Percentiles rank a stretch among this genome's conserved stretches.
These are phyloP conservation scores for Microplitis manilae DNA, from an alignment of 2,888 invertebrate species.

Conservation along the genomic window DNA sequence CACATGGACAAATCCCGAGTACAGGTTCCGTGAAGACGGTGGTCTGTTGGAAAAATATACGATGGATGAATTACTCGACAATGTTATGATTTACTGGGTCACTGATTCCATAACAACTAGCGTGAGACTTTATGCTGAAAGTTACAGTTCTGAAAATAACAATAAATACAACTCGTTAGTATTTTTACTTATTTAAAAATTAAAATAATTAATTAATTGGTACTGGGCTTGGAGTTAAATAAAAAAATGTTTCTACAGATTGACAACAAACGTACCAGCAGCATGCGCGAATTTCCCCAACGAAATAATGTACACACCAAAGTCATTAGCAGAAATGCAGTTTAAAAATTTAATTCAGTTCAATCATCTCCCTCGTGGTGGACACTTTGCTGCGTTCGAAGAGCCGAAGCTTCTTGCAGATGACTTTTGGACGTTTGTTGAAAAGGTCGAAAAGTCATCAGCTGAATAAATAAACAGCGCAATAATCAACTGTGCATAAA, in stretches of 20 bases:
- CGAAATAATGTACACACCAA: slow-evolving; percentile 78
- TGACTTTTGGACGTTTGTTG: slow-evolving; percentile 79
- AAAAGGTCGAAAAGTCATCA: slow-evolving; percentile 57
- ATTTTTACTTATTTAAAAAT: neutral
- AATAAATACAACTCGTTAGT: slow-evolving; percentile 71
- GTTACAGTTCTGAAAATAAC: slow-evolving; percentile 67
- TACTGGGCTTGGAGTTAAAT: neutral
- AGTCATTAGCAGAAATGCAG: slow-evolving; percentile 75
- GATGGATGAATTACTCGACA: slow-evolving; percentile 82
- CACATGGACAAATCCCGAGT: slow-evolving; percentile 78
- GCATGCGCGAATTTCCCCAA: slow-evolving; percentile 83
- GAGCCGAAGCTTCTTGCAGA: slow-evolving; percentile 79
- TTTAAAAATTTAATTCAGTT: slow-evolving; percentile 81
- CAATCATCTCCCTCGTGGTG: slow-evolving; percentile 79
- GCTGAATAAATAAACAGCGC: too few relatives aligned
- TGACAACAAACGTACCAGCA: slow-evolving; percentile 80
- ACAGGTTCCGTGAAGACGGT: slow-evolving; percentile 76
- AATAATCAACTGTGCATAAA: too few relatives aligned
- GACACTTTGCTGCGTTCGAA: slow-evolving; percentile 91
- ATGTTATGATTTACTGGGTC: slow-evolving; percentile 88
- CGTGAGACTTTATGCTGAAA: slow-evolving; percentile 82
- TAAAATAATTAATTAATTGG: slow-evolving; percentile 2
- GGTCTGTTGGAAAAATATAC: slow-evolving; percentile 78
- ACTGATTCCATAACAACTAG: slow-evolving; percentile 83
- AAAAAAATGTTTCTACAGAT: slow-evolving; percentile 69